phyloP scores from a whole-genome alignment of 2,888 invertebrate genomes.

The Drosophila pegasa region DNA sequence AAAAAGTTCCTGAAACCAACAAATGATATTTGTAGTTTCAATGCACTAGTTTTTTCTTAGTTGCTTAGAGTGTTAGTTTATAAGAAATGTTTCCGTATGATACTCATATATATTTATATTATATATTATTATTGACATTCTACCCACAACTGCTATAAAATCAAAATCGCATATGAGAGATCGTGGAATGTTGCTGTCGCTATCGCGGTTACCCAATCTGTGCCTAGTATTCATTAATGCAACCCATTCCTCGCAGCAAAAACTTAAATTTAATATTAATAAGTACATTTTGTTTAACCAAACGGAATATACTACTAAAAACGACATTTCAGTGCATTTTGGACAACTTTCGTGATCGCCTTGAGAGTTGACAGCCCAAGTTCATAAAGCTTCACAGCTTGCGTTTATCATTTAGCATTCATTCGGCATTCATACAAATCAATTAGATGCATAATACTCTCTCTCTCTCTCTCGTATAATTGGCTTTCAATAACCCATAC shows the following conservation, averaged over 20 bases:
- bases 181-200: constrained; percentile 85
- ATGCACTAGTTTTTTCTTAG: constrained; percentile 54
- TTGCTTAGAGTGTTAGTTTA: constrained; percentile 28
- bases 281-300: constrained; percentile 55
- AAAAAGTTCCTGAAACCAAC: constrained; percentile 27
- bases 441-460: constrained; percentile 28
- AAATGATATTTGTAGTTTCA: constrained; percentile 28
- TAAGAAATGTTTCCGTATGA: constrained; percentile 41
- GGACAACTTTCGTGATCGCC: constrained; percentile 36
- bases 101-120: constrained; percentile 26
- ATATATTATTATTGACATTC: constrained; percentile 29
- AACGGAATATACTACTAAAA: constrained; percentile 28
- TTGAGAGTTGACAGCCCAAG: constrained; percentile 35
- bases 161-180: constrained; percentile 80
- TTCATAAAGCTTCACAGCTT: constrained; percentile 60
- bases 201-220: constrained; percentile 86
- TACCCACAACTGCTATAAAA: constrained; percentile 40
- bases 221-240: constrained; percentile 82
- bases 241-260: constrained; percentile 44
- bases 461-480: constrained; percentile 44
- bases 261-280: constrained; percentile 39
- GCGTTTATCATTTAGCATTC: constrained; percentile 52
- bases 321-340: constrained; percentile 62
- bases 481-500: constrained; percentile 53
- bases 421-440: constrained; percentile 39